Evolutionary conservation across 2,888 invertebrate genomes (phyloP), one percentile per base, ranked within the genome.

Genomic region (Dione juno): DNA sequence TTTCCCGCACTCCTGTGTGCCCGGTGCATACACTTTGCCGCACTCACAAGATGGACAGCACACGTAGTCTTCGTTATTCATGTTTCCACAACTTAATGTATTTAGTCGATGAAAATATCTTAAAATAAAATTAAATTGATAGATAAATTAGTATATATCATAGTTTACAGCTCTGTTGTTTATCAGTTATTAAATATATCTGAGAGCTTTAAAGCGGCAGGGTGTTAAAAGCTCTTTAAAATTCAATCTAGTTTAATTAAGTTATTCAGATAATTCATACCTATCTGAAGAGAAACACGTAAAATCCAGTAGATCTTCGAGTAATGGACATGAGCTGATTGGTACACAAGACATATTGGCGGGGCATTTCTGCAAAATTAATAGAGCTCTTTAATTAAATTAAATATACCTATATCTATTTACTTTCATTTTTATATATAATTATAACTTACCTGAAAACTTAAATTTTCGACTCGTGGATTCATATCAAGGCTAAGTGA

Each of bases 1-100:
- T 78, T 94, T 93, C 0, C 96, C 96, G 74, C 96, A 96, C 54
- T 94, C 88, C 74, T 94, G 94, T 0, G 83, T 81, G 1, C 89
- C 88, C 1, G 82, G 86, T 54, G 86, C 88, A 75, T 87, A 91
- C 0, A 92, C 84, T 48, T 82, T 84, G 2, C 87, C 87, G 67
- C 92, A 90, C 68, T 92, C 92, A 67, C 93, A 92, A 0, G 93
- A 88, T 0, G 95, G 95, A 79, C 95, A 95, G 81, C 95, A 95
- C 0, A 95, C 94, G 75, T 94, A 87, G 74, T 94, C 93, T 69
- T 94, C 93, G n/a, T 88, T 88, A 41, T 94, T 94, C 0, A 89
- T 91, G 69, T 94, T 94, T 1, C 95, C 95, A 75, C 95, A 95
- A 0, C 94, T 94, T 66, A 95, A 79, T 74, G 94, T 90, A 66